Evolutionary conservation across 1,140 invertebrate genomes (phyloP).

Genomic region (Sycophaga agraensis): DNA sequence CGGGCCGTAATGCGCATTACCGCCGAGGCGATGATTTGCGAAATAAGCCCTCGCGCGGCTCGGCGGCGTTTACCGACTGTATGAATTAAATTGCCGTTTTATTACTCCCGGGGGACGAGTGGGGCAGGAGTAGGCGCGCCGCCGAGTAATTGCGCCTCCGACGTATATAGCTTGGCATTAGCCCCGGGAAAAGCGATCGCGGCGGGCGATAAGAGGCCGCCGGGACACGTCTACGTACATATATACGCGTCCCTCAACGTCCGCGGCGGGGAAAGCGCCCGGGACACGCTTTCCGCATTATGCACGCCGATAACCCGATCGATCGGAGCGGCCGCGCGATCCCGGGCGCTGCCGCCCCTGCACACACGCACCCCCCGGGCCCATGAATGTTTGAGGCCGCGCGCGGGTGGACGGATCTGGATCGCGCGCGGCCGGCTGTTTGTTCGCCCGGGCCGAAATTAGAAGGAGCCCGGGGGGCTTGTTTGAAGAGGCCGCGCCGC

Average conservation of each 20-base stretch:
- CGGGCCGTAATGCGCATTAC: slow-evolving; percentile 32
- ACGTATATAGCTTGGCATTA: too few species aligned
- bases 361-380: background rate
- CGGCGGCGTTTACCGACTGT: slow-evolving; percentile 53
- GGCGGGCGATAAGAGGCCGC: too few species aligned
- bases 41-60: slow-evolving; percentile 48
- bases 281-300: slow-evolving; percentile 43
- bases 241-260: too few species aligned
- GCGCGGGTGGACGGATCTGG: too few species aligned
- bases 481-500: background rate
- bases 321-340: slow-evolving; percentile 38
- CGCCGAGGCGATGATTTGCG: slow-evolving; percentile 51
- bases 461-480: too few species aligned
- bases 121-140: too few species aligned
- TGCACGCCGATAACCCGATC: slow-evolving; percentile 30
- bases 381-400: background rate
- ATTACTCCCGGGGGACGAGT: slow-evolving; percentile 48
- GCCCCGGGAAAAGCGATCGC: too few species aligned
- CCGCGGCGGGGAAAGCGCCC: background rate
- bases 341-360: slow-evolving; percentile 29
- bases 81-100: slow-evolving; percentile 60
- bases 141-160: too few species aligned
- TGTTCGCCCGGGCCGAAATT: too few species aligned
- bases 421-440: too few species aligned
- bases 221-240: background rate